Base-by-base conservation (phyloP, 2,797 vertebrate genomes). In the Microhierax caerulescens region DNA sequence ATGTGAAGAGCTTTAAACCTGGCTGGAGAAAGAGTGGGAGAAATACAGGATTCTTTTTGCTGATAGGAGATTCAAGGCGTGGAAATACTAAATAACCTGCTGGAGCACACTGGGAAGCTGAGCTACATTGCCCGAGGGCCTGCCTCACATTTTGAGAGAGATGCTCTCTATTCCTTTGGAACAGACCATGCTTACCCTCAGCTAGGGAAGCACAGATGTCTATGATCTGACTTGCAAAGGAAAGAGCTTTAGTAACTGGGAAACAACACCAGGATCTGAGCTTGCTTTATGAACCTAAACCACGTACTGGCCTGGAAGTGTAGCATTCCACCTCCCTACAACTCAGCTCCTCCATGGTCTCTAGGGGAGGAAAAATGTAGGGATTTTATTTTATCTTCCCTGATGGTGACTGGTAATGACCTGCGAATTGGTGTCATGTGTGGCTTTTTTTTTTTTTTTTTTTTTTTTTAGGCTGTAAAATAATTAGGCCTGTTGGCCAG, bases 351-450 rank as follows among this genome's bases (percentile, higher is more conserved):
- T 90, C 50, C 6, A 2, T 0, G 18, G 41, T 86, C 84, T 91
- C 53, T 36, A 80, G 13, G 78, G 80, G 41, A 91, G 16, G n/a
- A 43, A 88, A 75, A 95, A 72, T 5, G 36, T 53, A 78, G 56
- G 54, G 79, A 78, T 65, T 93, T 93, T 79, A 57, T 86, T 96
- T 93, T 88, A 57, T 84, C 91, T 96, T 81, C 45, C 86, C 80
- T 92, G 84, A 74, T 6, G 64, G 75, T 80, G 81, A 51, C 65
- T 80, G 82, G 76, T 72, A 93, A 94, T 88, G 76, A 86, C 76
- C 89, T 82, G 91, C 9, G 41, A 95, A 95, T 48, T 84, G 47
- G 68, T 91, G 91, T 91, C 82, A 72, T 32, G 61, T 83, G 87
- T 65, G 56, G 43, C 27, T 60, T 48, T 51, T 34, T 45, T 54